Evolutionary conservation across 2,888 invertebrate genomes (phyloP), one percentile per base, ranked within the genome.

Genomic region (Cactoblastis cactorum): DNA sequence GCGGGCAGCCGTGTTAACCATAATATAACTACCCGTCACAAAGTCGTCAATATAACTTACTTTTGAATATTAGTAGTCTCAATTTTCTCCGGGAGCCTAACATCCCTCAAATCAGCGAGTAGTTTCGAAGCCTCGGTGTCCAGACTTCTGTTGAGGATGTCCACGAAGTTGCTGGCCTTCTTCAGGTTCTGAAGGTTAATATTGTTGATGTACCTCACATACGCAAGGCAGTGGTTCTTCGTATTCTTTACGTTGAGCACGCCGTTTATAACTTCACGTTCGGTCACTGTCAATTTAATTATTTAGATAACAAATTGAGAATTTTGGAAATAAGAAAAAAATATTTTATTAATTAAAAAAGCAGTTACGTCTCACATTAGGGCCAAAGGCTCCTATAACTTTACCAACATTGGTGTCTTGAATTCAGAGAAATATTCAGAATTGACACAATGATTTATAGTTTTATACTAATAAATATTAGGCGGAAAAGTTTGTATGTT

Each of bases 221-320:
- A 99, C 0, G 98, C 98, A 38, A 99, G 88, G 67, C 98, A 97
- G 80, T 98, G 98, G 70, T 98, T 98, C 76, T 97, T 96, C 0
- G 97, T 97, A 72, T 98, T 97, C 71, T 95, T 96, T 0, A 98
- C 98, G 69, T 95, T 96, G 14, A 99, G 83, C 3, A 99, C 92
- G 0, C 99, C 99, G 69, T 98, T 97, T 62, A 98, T 98, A 0
- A 99, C 98, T 88, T 99, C 99, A 39, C 98, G 91, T 88, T 99
- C 99, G 1, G 99, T 99, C 18, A 99, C 99, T 98, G 80, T 33
- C 73, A 77, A 39, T 28, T n/a, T n/a, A n/a, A n/a, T n/a, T n/a
- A n/a, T n/a, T n/a, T n/a, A n/a, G n/a, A n/a, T n/a, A n/a, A n/a
- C n/a, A n/a, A n/a, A n/a, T n/a, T n/a, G n/a, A n/a, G n/a, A n/a